Percentiles rank a stretch among this genome's conserved stretches.
Conservation (phyloP, 2,888 invertebrate genomes). For the Drosophila siamana region DNA sequence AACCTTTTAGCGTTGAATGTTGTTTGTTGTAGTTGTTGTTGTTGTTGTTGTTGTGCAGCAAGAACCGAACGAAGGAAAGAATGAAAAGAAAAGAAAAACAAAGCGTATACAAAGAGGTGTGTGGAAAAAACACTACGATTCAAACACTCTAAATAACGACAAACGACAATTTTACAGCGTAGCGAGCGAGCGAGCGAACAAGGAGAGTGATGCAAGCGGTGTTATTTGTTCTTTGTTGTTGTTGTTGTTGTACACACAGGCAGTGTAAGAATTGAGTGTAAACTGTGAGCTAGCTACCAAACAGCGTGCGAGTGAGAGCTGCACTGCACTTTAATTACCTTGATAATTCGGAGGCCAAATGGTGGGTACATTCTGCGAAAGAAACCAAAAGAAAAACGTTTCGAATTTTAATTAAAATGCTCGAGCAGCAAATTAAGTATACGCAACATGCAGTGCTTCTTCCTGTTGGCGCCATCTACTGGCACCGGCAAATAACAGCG, state of each 20-base stretch:
- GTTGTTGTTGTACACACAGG: slow-evolving; percentile 24
- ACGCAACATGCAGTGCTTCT: background rate
- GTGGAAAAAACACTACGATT: slow-evolving; percentile 22
- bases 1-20: slow-evolving; percentile 41
- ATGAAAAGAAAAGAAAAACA: slow-evolving; percentile 66
- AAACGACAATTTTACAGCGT: slow-evolving; percentile 34
- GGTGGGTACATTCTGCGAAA: slow-evolving; percentile 85
- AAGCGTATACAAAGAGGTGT: slow-evolving; percentile 57
- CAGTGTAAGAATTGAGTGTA: slow-evolving; percentile 14
- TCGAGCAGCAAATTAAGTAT: background rate
- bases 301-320: background rate
- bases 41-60: slow-evolving; percentile 45
- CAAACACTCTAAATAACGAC: slow-evolving; percentile 9
- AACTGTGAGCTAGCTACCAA: background rate
- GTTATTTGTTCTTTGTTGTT: background rate
- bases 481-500: background rate
- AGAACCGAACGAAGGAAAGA: slow-evolving; percentile 62
- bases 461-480: background rate
- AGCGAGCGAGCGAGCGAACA: slow-evolving; percentile 9
- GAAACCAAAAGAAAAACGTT: background rate
- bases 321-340: slow-evolving; percentile 81
- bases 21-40: slow-evolving; percentile 5
- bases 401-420: background rate
- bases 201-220: slow-evolving; percentile 20
- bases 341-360: slow-evolving; percentile 86